phyloP scores from a whole-genome alignment of 1,140 invertebrate genomes.

The Drosophila ohnishii region DNA sequence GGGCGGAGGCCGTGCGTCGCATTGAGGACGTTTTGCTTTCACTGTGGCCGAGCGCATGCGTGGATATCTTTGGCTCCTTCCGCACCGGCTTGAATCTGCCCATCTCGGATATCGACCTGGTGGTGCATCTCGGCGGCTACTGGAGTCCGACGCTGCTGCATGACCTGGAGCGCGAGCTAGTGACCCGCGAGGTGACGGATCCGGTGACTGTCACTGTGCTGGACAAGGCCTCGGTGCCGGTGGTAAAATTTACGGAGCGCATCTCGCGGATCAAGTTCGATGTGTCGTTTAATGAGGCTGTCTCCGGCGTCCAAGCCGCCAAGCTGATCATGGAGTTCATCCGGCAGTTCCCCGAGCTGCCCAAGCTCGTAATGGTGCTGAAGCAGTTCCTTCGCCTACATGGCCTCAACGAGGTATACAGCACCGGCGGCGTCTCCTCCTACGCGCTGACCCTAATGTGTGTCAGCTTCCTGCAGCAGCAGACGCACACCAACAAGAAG shows the following conservation, averaged over 20 bases:
- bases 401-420: constrained; percentile 61
- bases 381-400: constrained; percentile 54
- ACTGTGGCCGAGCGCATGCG: constrained; percentile 45
- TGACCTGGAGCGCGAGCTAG: constrained; percentile 36
- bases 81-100: constrained; percentile 57
- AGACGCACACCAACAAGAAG: constrained; percentile 10
- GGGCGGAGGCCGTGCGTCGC: constrained; percentile 38
- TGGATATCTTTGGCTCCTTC: constrained; percentile 62
- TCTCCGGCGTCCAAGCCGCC: constrained; percentile 54
- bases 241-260: constrained; percentile 60
- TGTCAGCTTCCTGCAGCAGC: constrained; percentile 56
- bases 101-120: constrained; percentile 57
- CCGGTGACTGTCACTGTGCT: constrained; percentile 35
- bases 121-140: constrained; percentile 22
- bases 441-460: constrained; percentile 62
- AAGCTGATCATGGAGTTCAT: constrained; percentile 52
- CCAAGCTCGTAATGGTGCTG: constrained; percentile 60
- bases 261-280: constrained; percentile 61
- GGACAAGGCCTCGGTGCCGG: constrained; percentile 62
- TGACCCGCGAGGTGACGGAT: constrained; percentile 33
- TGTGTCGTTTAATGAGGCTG: constrained; percentile 53
- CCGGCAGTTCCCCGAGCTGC: constrained; percentile 49
- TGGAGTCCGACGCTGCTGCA: constrained; percentile 28
- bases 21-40: constrained; percentile 42
- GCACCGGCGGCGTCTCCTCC: constrained; percentile 54